Percentiles rank a stretch among this genome's conserved stretches.
These are phyloP conservation scores for Xenentodon cancila DNA, from an alignment of 2,797 vertebrate species.

Conservation along the genomic window DNA sequence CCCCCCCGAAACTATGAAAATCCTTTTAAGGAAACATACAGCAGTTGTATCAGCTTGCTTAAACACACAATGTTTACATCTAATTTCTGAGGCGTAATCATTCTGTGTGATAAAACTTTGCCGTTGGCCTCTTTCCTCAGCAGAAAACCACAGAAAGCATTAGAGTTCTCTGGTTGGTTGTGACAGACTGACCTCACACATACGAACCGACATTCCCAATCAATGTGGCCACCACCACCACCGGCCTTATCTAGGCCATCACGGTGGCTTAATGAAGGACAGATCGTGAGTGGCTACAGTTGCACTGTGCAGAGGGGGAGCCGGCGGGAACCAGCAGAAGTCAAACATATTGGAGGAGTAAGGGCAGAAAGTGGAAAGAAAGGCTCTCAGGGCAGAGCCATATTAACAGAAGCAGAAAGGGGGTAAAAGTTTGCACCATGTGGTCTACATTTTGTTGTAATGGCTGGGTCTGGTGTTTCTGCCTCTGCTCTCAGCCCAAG, in stretches of 20 bases:
- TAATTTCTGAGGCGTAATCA: background rate
- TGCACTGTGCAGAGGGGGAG: constrained; percentile 40
- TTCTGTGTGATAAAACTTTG: constrained; percentile 44
- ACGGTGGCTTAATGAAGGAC: constrained; percentile 71
- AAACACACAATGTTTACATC: background rate
- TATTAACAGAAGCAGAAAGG: constrained; percentile 69
- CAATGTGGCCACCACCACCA: constrained; percentile 47
- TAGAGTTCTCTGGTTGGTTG: constrained; percentile 44
- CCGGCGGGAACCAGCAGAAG: constrained; percentile 33
- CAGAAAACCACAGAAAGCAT: constrained; percentile 58
- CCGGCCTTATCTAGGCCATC: constrained; percentile 63
- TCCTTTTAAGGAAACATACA: too few species aligned
- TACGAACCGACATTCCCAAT: constrained; percentile 47
- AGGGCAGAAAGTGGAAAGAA: constrained; percentile 13
- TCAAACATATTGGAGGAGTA: constrained; percentile 57
- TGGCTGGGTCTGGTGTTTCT: constrained; percentile 64
- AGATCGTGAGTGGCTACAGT: constrained; percentile 61
- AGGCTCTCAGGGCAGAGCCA: constrained; percentile 21
- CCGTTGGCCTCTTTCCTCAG: constrained; percentile 63
- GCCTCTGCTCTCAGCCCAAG: constrained; percentile 48
- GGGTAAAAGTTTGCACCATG: constrained; percentile 70
- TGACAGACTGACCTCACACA: constrained; percentile 16
- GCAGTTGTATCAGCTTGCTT: too few species aligned
- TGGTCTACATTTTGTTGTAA: constrained; percentile 76
- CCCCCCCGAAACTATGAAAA: too few species aligned